Percentiles rank a stretch among this genome's conserved stretches.
phyloP scores from a whole-genome alignment of 2,888 invertebrate species.

The Synanthedon myopaeformis region DNA sequence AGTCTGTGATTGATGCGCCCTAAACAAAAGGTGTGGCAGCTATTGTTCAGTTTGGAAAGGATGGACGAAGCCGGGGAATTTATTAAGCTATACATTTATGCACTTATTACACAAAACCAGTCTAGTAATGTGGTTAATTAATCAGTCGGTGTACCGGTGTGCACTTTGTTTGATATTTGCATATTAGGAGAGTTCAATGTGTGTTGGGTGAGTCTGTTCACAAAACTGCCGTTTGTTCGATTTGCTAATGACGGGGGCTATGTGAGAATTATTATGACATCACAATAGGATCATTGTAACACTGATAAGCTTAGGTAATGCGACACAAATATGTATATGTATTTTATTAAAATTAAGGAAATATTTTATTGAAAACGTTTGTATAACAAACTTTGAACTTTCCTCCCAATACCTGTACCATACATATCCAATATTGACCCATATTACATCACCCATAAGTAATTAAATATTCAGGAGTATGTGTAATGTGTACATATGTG shows the following conservation, averaged over 20 bases:
- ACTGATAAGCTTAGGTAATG: no score
- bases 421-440: no score
- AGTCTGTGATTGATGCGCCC: constrained; percentile 54
- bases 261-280: no score
- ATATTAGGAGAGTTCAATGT: neutral
- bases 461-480: no score
- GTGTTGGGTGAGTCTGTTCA: neutral
- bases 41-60: constrained; percentile 37
- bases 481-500: no score
- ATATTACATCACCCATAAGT: no score
- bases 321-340: no score
- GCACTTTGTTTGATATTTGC: constrained; percentile 22
- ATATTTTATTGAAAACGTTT: no score
- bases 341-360: no score
- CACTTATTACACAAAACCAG: constrained; percentile 58
- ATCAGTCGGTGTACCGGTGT: constrained; percentile 32
- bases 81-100: constrained; percentile 39
- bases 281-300: no score
- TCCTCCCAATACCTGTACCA: no score
- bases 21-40: constrained; percentile 48
- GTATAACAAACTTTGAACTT: no score
- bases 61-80: constrained; percentile 32
- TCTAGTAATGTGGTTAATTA: constrained; percentile 52
- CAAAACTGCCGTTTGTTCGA: neutral
- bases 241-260: neutral